Base-by-base conservation (phyloP, 2,888 invertebrate species). In the Platerodrilus igneus region DNA sequence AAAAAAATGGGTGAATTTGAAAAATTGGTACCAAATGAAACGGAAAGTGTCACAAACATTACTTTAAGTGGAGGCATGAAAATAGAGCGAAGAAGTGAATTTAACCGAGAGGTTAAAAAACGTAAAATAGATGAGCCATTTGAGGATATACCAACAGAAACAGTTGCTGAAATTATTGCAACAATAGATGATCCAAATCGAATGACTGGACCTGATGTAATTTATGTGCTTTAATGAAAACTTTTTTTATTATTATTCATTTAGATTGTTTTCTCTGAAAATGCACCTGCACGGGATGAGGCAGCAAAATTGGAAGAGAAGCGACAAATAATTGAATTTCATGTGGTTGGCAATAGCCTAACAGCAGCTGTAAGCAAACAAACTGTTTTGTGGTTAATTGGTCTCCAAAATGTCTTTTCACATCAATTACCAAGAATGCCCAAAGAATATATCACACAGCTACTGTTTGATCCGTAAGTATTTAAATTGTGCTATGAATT, bases 341-440 rank as follows among this genome's bases (percentile, higher is more conserved):
- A 94, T 57, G 85, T 99, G 4, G 85, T 97, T 35, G 90, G 91
- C 3, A 97, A 99, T 70, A 89, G 91, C 2, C 71, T 96, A 6
- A 89, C 88, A 0, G 82, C 85, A 40, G 79, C 84, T 0, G 91
- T 93, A 3, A 80, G 85, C 32, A 88, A 90, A 57, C 89, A 93
- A 66, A 89, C 90, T 1, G 89, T 94, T 80, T 74, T 94, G 5
- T 95, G 94, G 93, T 74, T 93, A 3, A 85, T 93, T 43, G 89
- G 91, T 13, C 74, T 96, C 5, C 93, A 94, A 66, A 92, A 92
- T 64, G 90, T 97, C 0, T 95, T 97, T 66, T 89, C 93, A 0
- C 88, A 91, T 59, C 97, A 97, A 62, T 70, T 99, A 42, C 95
- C 97, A 0, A 80, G 90, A 62, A 99, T 99, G 96, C 96, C 96